A percentile compares a stretch with the other conserved stretches of the same genome.
Conservation (phyloP, 2,797 vertebrate species). For the Dromococcyx pavoninus region DNA sequence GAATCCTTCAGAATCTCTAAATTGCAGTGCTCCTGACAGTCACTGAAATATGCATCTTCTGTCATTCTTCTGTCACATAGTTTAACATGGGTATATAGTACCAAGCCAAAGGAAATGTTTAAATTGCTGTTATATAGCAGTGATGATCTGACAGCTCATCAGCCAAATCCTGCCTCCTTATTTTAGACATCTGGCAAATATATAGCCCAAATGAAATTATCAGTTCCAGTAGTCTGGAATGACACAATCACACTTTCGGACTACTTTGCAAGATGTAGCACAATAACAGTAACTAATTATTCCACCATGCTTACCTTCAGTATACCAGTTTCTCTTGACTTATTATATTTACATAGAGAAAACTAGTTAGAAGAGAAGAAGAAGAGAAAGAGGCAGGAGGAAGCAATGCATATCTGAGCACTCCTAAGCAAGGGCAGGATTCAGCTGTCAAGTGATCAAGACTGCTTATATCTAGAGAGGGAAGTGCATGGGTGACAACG, state of each 20-base stretch:
- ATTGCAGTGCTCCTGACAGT: neutral
- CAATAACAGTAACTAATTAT: neutral
- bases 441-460: neutral
- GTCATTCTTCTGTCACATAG: neutral
- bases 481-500: neutral
- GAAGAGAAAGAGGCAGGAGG: neutral
- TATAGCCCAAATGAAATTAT: neutral
- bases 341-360: neutral
- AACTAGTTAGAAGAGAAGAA: neutral
- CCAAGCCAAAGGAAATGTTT: neutral
- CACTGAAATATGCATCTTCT: neutral
- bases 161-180: neutral
- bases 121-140: neutral
- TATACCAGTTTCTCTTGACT: neutral
- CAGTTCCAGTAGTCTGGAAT: neutral
- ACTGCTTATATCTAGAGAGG: neutral
- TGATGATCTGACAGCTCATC: neutral
- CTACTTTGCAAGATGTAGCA: neutral
- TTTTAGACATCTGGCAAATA: neutral
- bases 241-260: neutral
- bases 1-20: neutral
- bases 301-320: neutral
- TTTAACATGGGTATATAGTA: neutral
- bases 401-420: neutral
- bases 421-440: neutral